Percentiles rank a stretch among this genome's conserved stretches.
phyloP scores from a whole-genome alignment of 2,797 vertebrate genomes.

The Enoplosus armatus region DNA sequence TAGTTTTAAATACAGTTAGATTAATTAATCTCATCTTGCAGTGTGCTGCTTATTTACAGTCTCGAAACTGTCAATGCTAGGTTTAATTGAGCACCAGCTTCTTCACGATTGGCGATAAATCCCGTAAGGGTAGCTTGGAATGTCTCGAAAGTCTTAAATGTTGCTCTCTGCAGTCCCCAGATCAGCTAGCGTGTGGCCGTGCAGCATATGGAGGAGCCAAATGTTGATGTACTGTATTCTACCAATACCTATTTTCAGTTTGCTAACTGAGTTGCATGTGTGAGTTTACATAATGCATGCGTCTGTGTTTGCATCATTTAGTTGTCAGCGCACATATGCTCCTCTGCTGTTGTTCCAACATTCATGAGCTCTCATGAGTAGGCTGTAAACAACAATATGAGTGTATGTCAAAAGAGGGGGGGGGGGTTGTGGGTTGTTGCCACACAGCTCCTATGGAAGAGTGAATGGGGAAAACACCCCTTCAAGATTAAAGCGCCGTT shows the following conservation, averaged over 20 bases:
- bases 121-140: not conserved
- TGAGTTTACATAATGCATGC: not conserved
- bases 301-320: not conserved
- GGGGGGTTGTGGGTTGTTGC: too few relatives aligned
- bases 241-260: not conserved
- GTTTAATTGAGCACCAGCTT: not conserved
- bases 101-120: not conserved
- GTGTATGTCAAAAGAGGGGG: not conserved
- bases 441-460: too few relatives aligned
- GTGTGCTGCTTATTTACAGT: not conserved
- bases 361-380: conserved; percentile 1
- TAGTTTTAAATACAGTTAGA: too few relatives aligned
- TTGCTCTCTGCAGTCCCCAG: not conserved
- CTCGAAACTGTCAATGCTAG: not conserved
- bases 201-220: not conserved
- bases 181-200: not conserved
- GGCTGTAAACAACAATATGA: not conserved
- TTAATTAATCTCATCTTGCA: not conserved
- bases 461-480: conserved; percentile 47
- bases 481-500: conserved; percentile 49
- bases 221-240: not conserved
- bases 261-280: not conserved
- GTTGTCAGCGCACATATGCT: not conserved
- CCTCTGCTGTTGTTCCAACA: not conserved
- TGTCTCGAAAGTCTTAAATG: not conserved